These are phyloP conservation scores for Chelonoidis abingdonii DNA, from an alignment of 2,113 vertebrate genomes.

Conservation along the genomic window DNA sequence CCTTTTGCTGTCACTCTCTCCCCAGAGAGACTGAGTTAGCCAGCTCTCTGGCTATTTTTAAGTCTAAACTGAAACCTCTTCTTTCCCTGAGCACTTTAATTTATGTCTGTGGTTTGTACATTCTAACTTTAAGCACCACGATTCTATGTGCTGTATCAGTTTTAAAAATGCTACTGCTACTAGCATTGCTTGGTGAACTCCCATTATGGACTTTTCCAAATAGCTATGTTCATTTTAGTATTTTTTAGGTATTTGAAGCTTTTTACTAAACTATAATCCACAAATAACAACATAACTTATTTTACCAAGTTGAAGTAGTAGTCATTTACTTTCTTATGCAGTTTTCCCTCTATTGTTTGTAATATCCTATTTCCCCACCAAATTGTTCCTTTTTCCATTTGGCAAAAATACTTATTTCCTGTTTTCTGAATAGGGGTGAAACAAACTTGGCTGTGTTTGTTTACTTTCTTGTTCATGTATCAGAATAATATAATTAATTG, in stretches of 20 bases:
- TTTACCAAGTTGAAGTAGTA: background rate
- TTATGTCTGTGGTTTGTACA: background rate
- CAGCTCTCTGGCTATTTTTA: background rate
- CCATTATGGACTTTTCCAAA: fast-evolving
- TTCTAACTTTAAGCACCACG: fast-evolving
- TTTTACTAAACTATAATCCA: background rate
- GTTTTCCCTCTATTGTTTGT: background rate
- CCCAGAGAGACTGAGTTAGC: background rate
- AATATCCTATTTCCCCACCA: background rate
- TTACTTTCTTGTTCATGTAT: background rate
- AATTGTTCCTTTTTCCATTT: background rate
- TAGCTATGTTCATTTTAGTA: background rate
- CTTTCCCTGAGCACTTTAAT: background rate
- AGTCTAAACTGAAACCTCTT: background rate
- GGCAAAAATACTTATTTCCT: background rate
- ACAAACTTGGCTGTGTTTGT: background rate
- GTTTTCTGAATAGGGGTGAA: slow-evolving; percentile 7
- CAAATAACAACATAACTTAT: background rate
- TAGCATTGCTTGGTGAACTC: fast-evolving
- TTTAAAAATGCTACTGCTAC: background rate
- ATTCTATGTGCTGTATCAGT: background rate
- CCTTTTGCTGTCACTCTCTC: background rate
- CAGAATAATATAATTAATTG: slow-evolving; percentile 9
- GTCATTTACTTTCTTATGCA: background rate
- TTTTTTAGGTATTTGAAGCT: background rate